phyloP scores from a whole-genome alignment of 2,888 invertebrate species.

The Morpho achilles region DNA sequence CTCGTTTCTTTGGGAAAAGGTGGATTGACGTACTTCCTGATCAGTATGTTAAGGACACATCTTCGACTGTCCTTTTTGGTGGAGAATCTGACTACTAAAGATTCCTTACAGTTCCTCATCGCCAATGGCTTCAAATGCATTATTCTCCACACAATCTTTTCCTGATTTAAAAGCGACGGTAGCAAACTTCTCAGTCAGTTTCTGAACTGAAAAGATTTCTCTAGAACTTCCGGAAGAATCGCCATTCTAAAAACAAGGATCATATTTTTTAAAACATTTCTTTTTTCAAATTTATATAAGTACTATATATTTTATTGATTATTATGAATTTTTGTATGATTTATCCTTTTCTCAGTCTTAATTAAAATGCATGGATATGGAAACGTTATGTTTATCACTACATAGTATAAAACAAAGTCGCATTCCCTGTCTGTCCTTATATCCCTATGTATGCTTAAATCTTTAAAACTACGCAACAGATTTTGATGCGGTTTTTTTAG shows the following conservation, averaged over 20 bases:
- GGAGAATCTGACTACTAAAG: neutral
- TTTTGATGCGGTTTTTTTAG: too few species aligned
- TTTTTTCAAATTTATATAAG: neutral
- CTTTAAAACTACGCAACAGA: too few species aligned
- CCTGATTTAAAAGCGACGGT: constrained; percentile 85
- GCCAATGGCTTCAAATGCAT: constrained; percentile 96
- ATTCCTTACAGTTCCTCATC: constrained; percentile 90
- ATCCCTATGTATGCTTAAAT: too few species aligned
- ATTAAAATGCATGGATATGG: too few species aligned
- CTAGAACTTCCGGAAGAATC: constrained; percentile 76
- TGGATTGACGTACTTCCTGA: neutral
- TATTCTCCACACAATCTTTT: constrained; percentile 89
- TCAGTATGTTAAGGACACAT: constrained; percentile 1
- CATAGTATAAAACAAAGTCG: too few species aligned
- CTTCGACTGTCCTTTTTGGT: too few species aligned
- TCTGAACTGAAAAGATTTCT: constrained; percentile 87
- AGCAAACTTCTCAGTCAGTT: constrained; percentile 84
- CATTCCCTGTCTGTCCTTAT: too few species aligned
- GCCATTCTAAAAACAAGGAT: constrained; percentile 71
- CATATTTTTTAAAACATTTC: neutral
- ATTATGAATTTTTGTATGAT: too few species aligned
- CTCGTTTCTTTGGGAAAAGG: constrained; percentile 30
- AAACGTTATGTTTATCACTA: too few species aligned
- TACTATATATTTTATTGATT: too few species aligned
- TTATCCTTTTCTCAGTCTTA: too few species aligned